A percentile compares a stretch with the other conserved stretches of the same genome.
Evolutionary conservation across 2,797 vertebrate genomes (phyloP).

Genomic region (Ptychobarbus kaznakovi): DNA sequence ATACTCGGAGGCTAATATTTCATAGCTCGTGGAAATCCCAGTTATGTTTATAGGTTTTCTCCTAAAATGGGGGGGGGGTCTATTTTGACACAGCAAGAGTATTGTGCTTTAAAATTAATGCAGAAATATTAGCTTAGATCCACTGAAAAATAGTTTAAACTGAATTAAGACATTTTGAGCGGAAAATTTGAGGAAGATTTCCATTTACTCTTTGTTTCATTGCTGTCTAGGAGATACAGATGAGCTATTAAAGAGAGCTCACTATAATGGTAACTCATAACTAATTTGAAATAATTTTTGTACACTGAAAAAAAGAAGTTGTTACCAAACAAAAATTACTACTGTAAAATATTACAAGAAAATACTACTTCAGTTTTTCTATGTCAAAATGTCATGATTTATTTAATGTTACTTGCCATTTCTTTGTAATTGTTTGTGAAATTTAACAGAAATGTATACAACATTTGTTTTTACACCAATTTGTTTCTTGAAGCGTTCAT

Average conservation of each 20-base stretch:
- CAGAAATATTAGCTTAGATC: background rate
- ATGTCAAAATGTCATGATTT: no score
- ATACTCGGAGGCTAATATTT: background rate
- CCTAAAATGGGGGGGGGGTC: rapidly evolving
- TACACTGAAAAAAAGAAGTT: background rate
- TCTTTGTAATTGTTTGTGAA: no score
- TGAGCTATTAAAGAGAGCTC: background rate
- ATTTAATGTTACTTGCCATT: no score
- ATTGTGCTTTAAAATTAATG: background rate
- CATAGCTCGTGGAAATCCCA: background rate
- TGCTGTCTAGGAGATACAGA: background rate
- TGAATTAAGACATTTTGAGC: background rate
- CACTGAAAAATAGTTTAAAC: background rate
- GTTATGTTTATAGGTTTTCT: background rate
- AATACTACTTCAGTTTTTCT: no score
- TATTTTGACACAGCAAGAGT: background rate
- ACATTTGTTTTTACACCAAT: no score
- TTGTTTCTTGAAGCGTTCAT: no score
- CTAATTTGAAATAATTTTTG: background rate
- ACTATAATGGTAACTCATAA: background rate
- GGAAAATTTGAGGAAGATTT: background rate
- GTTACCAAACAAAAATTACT: no score
- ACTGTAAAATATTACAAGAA: no score
- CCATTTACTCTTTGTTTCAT: background rate
- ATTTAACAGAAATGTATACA: no score